These are phyloP conservation scores for Sebastes elongatus DNA, from an alignment of 2,797 vertebrate genomes.

Conservation along the genomic window DNA sequence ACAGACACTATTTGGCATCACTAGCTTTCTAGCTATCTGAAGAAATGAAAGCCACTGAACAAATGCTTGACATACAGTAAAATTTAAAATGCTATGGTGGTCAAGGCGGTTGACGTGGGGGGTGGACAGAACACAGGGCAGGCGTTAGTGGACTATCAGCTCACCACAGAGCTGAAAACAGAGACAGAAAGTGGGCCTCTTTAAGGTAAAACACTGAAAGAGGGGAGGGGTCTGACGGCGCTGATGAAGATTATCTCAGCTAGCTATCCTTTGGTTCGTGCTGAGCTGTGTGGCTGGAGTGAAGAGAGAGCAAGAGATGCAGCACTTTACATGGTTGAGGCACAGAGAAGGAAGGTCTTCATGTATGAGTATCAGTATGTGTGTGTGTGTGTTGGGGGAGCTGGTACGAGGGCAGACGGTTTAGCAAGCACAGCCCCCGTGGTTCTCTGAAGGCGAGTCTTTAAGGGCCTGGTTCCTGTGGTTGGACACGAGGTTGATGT, in stretches of 20 bases:
- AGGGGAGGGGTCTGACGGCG: not conserved
- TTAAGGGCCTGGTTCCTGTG: slow-evolving; percentile 78
- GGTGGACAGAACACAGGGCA: not conserved
- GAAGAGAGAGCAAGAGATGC: slow-evolving; percentile 8
- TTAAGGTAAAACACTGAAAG: not conserved
- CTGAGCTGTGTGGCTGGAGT: not conserved
- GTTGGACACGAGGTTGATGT: slow-evolving; percentile 67
- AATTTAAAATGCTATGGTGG: not conserved
- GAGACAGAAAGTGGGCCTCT: slow-evolving; percentile 4
- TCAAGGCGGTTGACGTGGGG: not conserved
- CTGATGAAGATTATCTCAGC: slow-evolving; percentile 32
- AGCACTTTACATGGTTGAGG: slow-evolving; percentile 33
- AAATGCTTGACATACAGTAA: not conserved
- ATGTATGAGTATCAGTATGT: not conserved
- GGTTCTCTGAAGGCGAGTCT: slow-evolving; percentile 73
- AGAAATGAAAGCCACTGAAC: slow-evolving; percentile 3
- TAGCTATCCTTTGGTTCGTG: not conserved
- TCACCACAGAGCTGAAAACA: slow-evolving; percentile 7
- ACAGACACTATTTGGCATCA: not conserved
- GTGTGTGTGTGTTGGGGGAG: slow-evolving; percentile 2
- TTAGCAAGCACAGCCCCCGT: slow-evolving; percentile 86
- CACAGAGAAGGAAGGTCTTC: slow-evolving; percentile 48
- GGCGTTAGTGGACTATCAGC: slow-evolving; percentile 20
- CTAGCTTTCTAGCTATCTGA: not conserved
- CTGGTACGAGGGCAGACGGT: not conserved